Base-by-base conservation (phyloP, 2,113 vertebrate species). In the Vulpes vulpes region DNA sequence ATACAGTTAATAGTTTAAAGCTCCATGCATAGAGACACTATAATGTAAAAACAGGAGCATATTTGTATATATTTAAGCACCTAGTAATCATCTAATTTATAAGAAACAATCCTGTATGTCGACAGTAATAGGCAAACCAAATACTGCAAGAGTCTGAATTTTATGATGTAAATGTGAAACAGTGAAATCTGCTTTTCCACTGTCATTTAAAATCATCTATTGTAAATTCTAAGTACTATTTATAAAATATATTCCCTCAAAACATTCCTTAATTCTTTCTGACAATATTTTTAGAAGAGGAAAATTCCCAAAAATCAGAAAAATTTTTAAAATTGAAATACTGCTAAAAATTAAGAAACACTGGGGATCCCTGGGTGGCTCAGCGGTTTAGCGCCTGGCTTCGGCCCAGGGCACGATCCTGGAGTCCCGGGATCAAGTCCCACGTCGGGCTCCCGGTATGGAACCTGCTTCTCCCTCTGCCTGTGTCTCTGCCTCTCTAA, bases 271-370 rank as follows among this genome's bases (percentile, higher is more conserved):
- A 73, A 85, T 95, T 86, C 51, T 82, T 78, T 51, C 71, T 90
- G 59, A 76, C 14, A 69, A 62, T 57, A 71, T 57, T 95, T 81
- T 95, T 91, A 27, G 95, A 95, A 64, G 8, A 95, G 38, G 16
- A 78, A 97, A 95, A 95, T 49, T 86, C 3, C 38, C 32, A 74
- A 73, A 67, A 83, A 73, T 81, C 11, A 82, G 43, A 82, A 62
- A 91, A 76, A 79, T 53, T n/a, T n/a, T n/a, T 62, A 49, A 91
- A 92, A 88, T 82, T 43, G 82, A 96, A 86, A 89, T 71, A 79
- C 11, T 82, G 25, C 19, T 87, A 69, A 35, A 64, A 95, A 74
- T n/a, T 32, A 87, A 92, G 78, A 90, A 93, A 95, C 12, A 82
- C 43, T 76, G 43, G 43, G 43, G 43, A 43, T 43, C 43, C 43